These are phyloP conservation scores for Zophobas atratus DNA, from an alignment of 1,140 invertebrate genomes.

Conservation along the genomic window DNA sequence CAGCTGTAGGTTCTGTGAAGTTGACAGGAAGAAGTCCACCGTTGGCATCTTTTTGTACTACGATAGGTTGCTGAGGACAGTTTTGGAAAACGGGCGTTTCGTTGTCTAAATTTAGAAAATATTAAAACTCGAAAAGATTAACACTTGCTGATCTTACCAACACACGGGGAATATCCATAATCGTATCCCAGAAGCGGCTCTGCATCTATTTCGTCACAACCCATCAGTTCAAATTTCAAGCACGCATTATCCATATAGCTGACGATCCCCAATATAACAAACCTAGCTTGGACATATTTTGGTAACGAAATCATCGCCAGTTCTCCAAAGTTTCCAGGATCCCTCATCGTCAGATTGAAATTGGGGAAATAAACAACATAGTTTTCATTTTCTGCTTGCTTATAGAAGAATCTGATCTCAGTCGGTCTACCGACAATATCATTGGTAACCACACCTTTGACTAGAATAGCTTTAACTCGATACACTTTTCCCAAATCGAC, in stretches of 20 bases:
- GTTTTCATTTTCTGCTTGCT: slow-evolving; percentile 92
- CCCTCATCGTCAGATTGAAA: slow-evolving; percentile 93
- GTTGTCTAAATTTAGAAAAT: slow-evolving; percentile 76
- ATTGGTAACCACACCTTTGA: slow-evolving; percentile 95
- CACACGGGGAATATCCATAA: slow-evolving; percentile 94
- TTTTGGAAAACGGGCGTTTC: slow-evolving; percentile 97
- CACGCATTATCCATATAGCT: slow-evolving; percentile 98
- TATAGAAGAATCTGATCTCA: slow-evolving; percentile 97
- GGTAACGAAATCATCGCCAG: slow-evolving; percentile 96
- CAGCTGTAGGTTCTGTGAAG: slow-evolving; percentile 92
- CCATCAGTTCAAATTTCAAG: slow-evolving; percentile 96
- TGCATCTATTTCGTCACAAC: slow-evolving; percentile 87
- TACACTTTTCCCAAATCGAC: slow-evolving; percentile 94
- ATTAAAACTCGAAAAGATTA: slow-evolving; percentile 9
- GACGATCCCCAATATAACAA: slow-evolving; percentile 94
- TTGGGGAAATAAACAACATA: slow-evolving; percentile 98
- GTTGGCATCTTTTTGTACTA: slow-evolving; percentile 89
- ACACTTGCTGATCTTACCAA: slow-evolving; percentile 72
- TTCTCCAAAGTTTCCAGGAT: slow-evolving; percentile 95
- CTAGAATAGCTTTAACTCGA: slow-evolving; percentile 91
- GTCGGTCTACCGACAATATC: slow-evolving; percentile 95
- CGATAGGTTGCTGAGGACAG: slow-evolving; percentile 92
- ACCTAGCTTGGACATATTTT: slow-evolving; percentile 92
- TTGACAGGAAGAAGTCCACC: slow-evolving; percentile 91
- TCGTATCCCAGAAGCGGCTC: slow-evolving; percentile 93